phyloP scores from a whole-genome alignment of 2,888 invertebrate species.

The Diaphora mendica region DNA sequence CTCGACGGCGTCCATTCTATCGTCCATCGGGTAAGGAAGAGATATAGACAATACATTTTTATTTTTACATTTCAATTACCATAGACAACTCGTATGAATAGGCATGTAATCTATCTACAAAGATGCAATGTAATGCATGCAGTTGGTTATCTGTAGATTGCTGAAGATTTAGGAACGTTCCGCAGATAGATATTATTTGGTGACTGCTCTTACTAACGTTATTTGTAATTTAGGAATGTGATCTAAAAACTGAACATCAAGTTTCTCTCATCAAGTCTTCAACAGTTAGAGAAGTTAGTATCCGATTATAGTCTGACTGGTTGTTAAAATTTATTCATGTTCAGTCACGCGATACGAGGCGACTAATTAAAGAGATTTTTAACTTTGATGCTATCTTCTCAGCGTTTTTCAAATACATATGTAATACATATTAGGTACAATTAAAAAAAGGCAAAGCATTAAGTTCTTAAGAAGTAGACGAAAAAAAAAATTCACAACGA shows the following conservation, averaged over 20 bases:
- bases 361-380: not conserved
- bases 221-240: conserved; percentile 2
- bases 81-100: too few species aligned
- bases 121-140: too few species aligned
- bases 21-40: too few species aligned
- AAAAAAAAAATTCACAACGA: not conserved
- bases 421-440: not conserved
- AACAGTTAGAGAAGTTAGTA: not conserved
- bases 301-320: conserved; percentile 11
- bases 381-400: not conserved
- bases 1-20: too few species aligned
- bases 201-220: not conserved
- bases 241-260: conserved; percentile 13
- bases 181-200: not conserved
- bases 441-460: not conserved
- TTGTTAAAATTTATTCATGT: conserved; percentile 5
- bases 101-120: too few species aligned
- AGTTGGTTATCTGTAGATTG: not conserved
- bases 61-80: too few species aligned
- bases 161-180: not conserved
- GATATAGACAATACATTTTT: too few species aligned
- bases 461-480: not conserved
- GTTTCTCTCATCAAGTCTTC: not conserved
- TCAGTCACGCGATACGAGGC: conserved; percentile 11
- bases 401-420: not conserved